Evolutionary conservation across 2,888 invertebrate genomes (phyloP).

Genomic region (Harpalus rufipes): DNA sequence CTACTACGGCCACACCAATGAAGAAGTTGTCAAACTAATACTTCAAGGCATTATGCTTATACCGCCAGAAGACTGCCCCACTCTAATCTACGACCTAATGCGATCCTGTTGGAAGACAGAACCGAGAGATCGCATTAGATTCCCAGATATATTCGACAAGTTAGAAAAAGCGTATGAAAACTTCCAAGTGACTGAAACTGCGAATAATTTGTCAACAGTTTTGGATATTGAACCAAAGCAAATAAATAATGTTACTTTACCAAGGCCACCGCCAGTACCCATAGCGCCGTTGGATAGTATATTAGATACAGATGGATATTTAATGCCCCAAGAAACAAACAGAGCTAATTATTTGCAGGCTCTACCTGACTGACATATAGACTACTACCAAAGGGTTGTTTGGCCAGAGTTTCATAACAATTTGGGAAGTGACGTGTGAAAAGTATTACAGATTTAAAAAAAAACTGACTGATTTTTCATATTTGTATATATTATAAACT

Average conservation of each 20-base stretch:
- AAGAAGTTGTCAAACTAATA: conserved; percentile 90
- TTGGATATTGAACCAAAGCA: conserved; percentile 58
- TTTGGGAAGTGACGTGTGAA: conserved; percentile 60
- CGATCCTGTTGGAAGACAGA: conserved; percentile 89
- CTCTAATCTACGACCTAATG: conserved; percentile 87
- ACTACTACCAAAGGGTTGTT: conserved; percentile 27
- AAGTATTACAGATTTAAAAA: conserved; percentile 47
- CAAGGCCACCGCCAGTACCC: conserved; percentile 80
- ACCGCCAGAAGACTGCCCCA: conserved; percentile 88
- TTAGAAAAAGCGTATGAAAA: conserved; percentile 78
- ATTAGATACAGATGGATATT: conserved; percentile 84
- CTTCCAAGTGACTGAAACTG: conserved; percentile 55
- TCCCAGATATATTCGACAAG: conserved; percentile 84
- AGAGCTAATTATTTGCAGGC: conserved; percentile 74
- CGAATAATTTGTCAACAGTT: conserved; percentile 36
- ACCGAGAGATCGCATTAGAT: conserved; percentile 86
- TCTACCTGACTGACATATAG: conserved; percentile 72
- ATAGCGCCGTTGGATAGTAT: conserved; percentile 75
- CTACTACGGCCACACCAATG: conserved; percentile 93
- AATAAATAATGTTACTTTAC: conserved; percentile 72
- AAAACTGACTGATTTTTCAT: conserved; percentile 44
- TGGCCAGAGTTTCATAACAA: conserved; percentile 57
- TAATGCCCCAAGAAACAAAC: conserved; percentile 79
- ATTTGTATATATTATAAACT: neutral
- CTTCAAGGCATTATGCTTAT: conserved; percentile 88